phyloP scores from a whole-genome alignment of 2,113 vertebrate genomes.

The Neolamprologus tretocephalus region DNA sequence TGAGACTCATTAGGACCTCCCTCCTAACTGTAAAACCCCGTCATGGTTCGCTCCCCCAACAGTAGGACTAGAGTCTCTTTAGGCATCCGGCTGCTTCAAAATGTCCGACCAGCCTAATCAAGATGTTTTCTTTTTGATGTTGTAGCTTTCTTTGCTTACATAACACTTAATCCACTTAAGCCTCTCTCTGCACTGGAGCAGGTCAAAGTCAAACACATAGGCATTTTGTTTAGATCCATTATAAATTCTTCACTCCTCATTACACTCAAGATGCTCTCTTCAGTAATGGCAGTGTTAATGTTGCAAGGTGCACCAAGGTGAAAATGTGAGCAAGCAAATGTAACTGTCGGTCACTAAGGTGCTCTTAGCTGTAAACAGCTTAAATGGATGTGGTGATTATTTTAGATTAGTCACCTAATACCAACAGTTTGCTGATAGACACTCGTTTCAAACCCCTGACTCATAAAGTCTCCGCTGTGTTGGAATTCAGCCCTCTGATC shows the following conservation, averaged over 20 bases:
- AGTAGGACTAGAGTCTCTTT: background rate
- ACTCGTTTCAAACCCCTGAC: background rate
- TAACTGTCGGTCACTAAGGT: background rate
- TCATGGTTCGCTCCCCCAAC: constrained; percentile 26
- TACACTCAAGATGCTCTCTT: background rate
- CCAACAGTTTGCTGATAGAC: background rate
- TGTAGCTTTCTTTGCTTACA: background rate
- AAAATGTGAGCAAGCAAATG: background rate
- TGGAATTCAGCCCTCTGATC: background rate
- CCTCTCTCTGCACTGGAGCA: background rate
- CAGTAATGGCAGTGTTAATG: background rate
- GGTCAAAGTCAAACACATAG: background rate
- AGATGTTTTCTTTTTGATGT: constrained; percentile 7
- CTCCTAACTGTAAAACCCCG: constrained; percentile 14
- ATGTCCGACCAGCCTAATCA: constrained; percentile 17
- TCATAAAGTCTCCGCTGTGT: background rate
- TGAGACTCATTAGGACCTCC: constrained; percentile 45
- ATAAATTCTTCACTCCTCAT: background rate
- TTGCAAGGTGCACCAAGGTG: background rate
- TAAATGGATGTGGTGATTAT: background rate
- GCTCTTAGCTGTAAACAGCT: background rate
- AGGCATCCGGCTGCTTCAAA: background rate
- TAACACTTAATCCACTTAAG: background rate
- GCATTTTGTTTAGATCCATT: background rate
- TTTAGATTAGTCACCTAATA: background rate